phyloP scores from a whole-genome alignment of 1,140 invertebrate genomes.

The Orchestia grillus region DNA sequence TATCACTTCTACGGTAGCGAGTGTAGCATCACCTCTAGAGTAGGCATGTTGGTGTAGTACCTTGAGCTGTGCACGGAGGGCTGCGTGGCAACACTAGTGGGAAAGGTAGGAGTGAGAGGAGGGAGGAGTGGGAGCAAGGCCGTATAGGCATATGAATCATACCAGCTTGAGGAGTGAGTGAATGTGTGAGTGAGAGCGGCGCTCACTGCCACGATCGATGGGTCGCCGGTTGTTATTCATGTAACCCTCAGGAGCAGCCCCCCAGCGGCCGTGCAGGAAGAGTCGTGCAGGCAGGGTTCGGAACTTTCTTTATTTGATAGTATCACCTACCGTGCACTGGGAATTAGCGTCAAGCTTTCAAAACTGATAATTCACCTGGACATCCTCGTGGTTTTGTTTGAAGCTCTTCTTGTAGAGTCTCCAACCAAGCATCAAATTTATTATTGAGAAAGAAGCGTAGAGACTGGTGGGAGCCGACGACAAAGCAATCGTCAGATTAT shows the following conservation, averaged over 20 bases:
- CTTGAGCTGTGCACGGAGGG: too few relatives aligned
- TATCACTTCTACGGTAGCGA: too few relatives aligned
- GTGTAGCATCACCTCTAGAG: too few relatives aligned
- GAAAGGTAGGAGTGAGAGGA: too few relatives aligned
- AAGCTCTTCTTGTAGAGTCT: not conserved
- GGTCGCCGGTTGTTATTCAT: not conserved
- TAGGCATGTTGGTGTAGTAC: too few relatives aligned
- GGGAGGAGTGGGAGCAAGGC: not conserved
- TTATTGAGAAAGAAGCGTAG: not conserved
- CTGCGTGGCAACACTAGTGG: not conserved
- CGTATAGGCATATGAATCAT: not conserved
- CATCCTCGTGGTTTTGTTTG: not conserved
- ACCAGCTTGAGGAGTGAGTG: not conserved
- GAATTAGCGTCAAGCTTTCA: not conserved
- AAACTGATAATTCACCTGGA: not conserved
- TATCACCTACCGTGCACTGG: not conserved
- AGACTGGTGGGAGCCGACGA: not conserved
- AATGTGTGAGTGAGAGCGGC: not conserved
- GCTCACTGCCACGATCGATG: not conserved
- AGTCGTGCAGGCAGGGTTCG: not conserved
- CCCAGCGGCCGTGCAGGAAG: not conserved
- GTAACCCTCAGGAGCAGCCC: not conserved
- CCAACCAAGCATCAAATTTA: not conserved
- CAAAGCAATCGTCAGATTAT: not conserved
- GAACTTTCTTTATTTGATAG: not conserved